Evolutionary conservation across 1,140 invertebrate species (phyloP).

Genomic region (Thaumetopoea pityocampa): DNA sequence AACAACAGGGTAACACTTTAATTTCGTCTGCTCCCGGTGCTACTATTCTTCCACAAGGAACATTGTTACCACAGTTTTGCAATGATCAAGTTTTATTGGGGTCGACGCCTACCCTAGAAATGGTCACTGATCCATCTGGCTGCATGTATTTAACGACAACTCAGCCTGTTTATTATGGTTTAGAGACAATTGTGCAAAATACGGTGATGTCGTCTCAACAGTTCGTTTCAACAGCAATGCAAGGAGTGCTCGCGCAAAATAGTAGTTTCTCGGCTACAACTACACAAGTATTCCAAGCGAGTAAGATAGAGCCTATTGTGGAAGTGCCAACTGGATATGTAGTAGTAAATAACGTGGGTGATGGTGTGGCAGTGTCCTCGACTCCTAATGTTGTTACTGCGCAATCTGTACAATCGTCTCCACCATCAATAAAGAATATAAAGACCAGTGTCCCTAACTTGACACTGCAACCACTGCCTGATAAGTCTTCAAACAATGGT

Average conservation of each 20-base stretch:
- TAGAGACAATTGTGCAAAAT: constrained; percentile 90
- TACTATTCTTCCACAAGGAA: constrained; percentile 78
- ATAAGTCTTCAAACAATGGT: constrained; percentile 53
- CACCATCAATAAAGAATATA: constrained; percentile 57
- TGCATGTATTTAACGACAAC: constrained; percentile 81
- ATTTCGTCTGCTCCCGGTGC: constrained; percentile 61
- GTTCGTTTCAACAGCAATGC: constrained; percentile 85
- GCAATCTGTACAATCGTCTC: constrained; percentile 57
- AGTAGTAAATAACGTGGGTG: constrained; percentile 80
- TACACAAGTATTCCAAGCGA: constrained; percentile 88
- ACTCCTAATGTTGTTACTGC: constrained; percentile 58
- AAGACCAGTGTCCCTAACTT: constrained; percentile 67
- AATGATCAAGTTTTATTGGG: constrained; percentile 81
- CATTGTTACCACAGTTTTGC: constrained; percentile 80
- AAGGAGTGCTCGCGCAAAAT: constrained; percentile 84
- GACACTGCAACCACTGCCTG: constrained; percentile 68
- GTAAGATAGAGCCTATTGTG: constrained; percentile 87
- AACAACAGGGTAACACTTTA: constrained; percentile 65
- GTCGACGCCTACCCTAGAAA: constrained; percentile 81
- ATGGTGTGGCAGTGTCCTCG: constrained; percentile 50
- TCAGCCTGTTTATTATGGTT: constrained; percentile 86
- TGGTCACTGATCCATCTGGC: constrained; percentile 81
- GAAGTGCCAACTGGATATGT: constrained; percentile 84
- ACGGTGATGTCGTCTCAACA: constrained; percentile 91
- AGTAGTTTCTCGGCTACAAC: constrained; percentile 88